These are phyloP conservation scores for Cydia amplana DNA, from an alignment of 1,140 invertebrate species.

Conservation along the genomic window DNA sequence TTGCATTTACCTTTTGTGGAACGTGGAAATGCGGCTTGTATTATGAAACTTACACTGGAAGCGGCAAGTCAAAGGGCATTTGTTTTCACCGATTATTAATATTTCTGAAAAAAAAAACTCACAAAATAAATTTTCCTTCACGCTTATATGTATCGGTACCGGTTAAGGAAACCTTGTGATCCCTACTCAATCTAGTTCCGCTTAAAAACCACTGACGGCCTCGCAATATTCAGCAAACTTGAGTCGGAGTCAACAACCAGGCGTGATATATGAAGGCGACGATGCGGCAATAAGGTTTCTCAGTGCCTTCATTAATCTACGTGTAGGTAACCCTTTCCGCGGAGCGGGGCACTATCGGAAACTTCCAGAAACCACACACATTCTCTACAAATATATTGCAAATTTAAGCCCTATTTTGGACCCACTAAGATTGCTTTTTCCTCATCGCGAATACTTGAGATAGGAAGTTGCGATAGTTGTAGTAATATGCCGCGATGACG, in stretches of 20 bases:
- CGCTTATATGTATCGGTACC: too few relatives aligned
- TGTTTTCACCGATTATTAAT: too few relatives aligned
- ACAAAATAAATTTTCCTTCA: too few relatives aligned
- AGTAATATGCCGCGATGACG: conserved; percentile 74
- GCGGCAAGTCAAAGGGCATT: too few relatives aligned
- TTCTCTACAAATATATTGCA: not conserved
- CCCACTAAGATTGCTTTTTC: conserved; percentile 50
- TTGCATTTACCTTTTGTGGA: too few relatives aligned
- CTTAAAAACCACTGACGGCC: not conserved
- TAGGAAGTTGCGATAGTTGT: conserved; percentile 33
- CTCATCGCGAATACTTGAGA: conserved; percentile 44
- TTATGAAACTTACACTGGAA: too few relatives aligned
- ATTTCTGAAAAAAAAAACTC: too few relatives aligned
- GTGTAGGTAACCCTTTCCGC: conserved; percentile 18
- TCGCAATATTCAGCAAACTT: conserved; percentile 3
- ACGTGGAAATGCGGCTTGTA: too few relatives aligned
- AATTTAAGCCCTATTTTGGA: not conserved
- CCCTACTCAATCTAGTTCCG: not conserved
- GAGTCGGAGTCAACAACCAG: conserved; percentile 7
- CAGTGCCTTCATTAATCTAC: conserved; percentile 29
- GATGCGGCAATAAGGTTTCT: conserved; percentile 27
- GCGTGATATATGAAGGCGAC: conserved; percentile 32
- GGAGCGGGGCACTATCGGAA: not conserved
- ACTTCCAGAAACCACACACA: not conserved
- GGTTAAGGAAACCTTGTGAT: too few relatives aligned